These are phyloP conservation scores for Luperina nickerlii DNA, from an alignment of 2,888 invertebrate genomes.

Conservation along the genomic window DNA sequence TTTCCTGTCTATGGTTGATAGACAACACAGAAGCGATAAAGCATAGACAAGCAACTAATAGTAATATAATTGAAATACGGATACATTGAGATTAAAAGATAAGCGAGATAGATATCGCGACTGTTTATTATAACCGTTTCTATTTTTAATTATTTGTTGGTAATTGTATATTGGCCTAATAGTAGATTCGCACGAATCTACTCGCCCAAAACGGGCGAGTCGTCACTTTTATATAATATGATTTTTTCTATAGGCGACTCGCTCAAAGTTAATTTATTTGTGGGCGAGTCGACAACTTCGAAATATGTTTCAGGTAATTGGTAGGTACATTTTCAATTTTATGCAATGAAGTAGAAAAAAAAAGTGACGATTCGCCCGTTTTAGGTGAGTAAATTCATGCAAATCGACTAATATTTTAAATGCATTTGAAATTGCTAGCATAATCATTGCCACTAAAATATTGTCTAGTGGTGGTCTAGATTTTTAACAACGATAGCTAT, in stretches of 20 bases:
- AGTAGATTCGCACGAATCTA: no score
- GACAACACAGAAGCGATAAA: slow-evolving; percentile 33
- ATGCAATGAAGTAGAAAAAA: no score
- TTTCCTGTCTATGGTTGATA: slow-evolving; percentile 31
- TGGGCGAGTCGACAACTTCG: no score
- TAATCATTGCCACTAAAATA: neutral
- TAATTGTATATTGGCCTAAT: neutral
- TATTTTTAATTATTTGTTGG: neutral
- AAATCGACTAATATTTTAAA: no score
- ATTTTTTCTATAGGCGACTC: no score
- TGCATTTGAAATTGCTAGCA: neutral
- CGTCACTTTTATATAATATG: no score
- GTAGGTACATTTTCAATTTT: no score
- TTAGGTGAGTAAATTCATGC: no score
- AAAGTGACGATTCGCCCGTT: no score
- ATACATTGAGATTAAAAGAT: slow-evolving; percentile 13
- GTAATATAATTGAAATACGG: slow-evolving; percentile 25
- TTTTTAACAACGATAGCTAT: neutral
- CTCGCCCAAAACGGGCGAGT: no score
- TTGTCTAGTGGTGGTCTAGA: slow-evolving; percentile 5
- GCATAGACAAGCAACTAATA: neutral
- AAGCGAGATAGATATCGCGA: neutral
- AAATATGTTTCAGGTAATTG: no score
- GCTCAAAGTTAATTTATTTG: no score
- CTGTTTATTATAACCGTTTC: neutral